Conservation (phyloP, 64 coral and sea anemone species). For the Montipora capricornis region DNA sequence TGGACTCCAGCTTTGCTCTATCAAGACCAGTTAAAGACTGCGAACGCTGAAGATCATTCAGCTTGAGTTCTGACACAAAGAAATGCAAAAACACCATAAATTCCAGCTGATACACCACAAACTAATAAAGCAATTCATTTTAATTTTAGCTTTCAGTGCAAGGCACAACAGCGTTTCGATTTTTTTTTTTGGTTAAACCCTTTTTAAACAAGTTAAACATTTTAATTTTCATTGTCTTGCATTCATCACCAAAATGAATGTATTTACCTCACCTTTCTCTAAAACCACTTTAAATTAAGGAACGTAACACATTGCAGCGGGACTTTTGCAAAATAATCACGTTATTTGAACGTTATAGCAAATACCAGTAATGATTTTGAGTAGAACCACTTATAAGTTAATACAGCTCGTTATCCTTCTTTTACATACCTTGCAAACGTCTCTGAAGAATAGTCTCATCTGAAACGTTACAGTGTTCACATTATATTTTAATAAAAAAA, state of each 20-base stretch:
- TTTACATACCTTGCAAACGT: slow-evolving; percentile 50
- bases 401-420: background rate
- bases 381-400: background rate
- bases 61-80: slow-evolving; percentile 43
- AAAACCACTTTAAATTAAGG: too few relatives aligned
- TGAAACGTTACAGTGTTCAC: slow-evolving; percentile 34
- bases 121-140: too few relatives aligned
- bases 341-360: too few relatives aligned
- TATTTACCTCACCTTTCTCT: too few relatives aligned
- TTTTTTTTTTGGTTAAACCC: too few relatives aligned
- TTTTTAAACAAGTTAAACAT: too few relatives aligned
- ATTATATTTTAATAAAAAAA: background rate
- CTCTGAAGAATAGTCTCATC: slow-evolving; percentile 62
- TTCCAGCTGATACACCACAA: background rate
- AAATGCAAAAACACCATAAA: background rate
- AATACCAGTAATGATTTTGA: background rate
- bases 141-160: too few relatives aligned
- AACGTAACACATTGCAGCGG: too few relatives aligned
- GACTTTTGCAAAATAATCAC: too few relatives aligned
- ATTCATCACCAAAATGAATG: too few relatives aligned
- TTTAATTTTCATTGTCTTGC: too few relatives aligned
- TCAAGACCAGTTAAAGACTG: slow-evolving; percentile 73
- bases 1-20: slow-evolving; percentile 44
- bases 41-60: slow-evolving; percentile 66
- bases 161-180: too few relatives aligned